Evolutionary conservation across 2,113 vertebrate genomes (phyloP).

Genomic region (Lasiurus borealis): DNA sequence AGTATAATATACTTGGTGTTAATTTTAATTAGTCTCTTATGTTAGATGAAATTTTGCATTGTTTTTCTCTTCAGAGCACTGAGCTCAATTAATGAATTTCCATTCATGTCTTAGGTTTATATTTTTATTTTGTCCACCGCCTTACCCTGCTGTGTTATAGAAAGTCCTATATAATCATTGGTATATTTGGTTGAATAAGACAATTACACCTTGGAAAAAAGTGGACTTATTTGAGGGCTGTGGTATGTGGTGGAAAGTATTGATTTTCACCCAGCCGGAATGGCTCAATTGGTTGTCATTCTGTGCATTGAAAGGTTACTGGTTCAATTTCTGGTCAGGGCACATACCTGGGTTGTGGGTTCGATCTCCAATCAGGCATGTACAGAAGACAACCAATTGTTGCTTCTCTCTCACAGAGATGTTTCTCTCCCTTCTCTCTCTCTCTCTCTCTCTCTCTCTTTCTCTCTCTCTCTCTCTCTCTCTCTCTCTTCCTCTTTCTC

Average conservation of each 20-base stretch:
- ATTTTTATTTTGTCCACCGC: not conserved
- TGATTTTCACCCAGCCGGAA: not conserved
- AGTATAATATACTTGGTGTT: not conserved
- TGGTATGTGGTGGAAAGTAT: not conserved
- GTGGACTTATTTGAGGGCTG: not conserved
- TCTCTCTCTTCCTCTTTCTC: too few species aligned
- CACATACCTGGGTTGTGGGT: too few species aligned
- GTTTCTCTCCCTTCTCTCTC: too few species aligned
- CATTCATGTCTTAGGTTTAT: not conserved
- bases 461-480: too few species aligned
- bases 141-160: not conserved
- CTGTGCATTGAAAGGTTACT: too few species aligned
- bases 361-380: too few species aligned
- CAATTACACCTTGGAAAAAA: not conserved
- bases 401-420: too few species aligned
- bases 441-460: too few species aligned
- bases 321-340: too few species aligned
- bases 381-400: too few species aligned
- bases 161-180: not conserved
- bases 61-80: conserved; percentile 52
- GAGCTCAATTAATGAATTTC: conserved; percentile 47
- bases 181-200: conserved; percentile 55
- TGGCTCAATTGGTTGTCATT: too few species aligned
- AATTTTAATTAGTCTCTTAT: not conserved
- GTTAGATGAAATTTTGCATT: conserved; percentile 36